phyloP scores from a whole-genome alignment of 2,888 invertebrate genomes.

The Rhagonycha lutea region DNA sequence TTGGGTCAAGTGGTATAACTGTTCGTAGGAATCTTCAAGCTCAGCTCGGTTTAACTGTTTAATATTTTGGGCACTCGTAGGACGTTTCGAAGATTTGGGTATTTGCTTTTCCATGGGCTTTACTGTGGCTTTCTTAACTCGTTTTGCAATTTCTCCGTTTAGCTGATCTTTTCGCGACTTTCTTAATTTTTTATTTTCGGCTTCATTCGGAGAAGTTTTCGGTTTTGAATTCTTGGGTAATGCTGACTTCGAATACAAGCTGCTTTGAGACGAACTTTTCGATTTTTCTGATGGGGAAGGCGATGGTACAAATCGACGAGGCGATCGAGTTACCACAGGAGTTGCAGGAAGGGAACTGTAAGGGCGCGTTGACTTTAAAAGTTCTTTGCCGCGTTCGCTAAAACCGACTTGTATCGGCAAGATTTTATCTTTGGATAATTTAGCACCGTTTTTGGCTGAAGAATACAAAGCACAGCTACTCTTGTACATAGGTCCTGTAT shows the following conservation, averaged over 20 bases:
- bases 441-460: slow-evolving; percentile 44
- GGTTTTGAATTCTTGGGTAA: neutral
- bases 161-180: slow-evolving; percentile 50
- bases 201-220: slow-evolving; percentile 4
- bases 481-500: slow-evolving; percentile 51
- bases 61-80: neutral
- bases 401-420: slow-evolving; percentile 56
- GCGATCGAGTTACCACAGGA: slow-evolving; percentile 31
- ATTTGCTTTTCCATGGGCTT: slow-evolving; percentile 32
- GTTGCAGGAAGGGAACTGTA: slow-evolving; percentile 29
- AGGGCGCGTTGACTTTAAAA: slow-evolving; percentile 30
- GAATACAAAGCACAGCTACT: slow-evolving; percentile 52
- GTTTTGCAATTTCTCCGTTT: slow-evolving; percentile 46
- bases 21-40: neutral
- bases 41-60: slow-evolving; percentile 28
- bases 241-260: neutral
- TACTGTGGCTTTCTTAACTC: slow-evolving; percentile 36
- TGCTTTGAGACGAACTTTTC: slow-evolving; percentile 28
- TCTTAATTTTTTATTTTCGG: slow-evolving; percentile 40
- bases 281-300: slow-evolving; percentile 38
- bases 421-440: slow-evolving; percentile 50
- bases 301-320: slow-evolving; percentile 39
- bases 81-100: slow-evolving; percentile 24
- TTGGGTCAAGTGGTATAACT: slow-evolving; percentile 29
- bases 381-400: slow-evolving; percentile 45